These are phyloP conservation scores for Danionella dracula DNA, from an alignment of 2,797 vertebrate genomes.

Conservation along the genomic window DNA sequence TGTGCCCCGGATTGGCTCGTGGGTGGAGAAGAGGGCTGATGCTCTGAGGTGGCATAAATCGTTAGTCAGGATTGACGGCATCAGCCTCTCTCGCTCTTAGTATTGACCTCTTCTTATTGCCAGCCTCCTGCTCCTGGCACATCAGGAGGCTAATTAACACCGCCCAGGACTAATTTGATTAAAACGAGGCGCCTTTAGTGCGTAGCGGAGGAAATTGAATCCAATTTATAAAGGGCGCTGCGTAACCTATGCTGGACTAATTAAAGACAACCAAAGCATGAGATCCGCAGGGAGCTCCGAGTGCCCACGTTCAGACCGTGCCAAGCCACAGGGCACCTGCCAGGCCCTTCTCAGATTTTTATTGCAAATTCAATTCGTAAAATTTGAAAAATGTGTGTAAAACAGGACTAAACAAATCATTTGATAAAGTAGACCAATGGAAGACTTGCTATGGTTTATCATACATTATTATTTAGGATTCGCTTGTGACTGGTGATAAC, in stretches of 20 bases:
- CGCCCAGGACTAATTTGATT: conserved; percentile 42
- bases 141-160: conserved; percentile 46
- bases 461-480: too few species aligned
- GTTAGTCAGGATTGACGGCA: conserved; percentile 10
- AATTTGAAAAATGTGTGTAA: neutral
- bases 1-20: conserved; percentile 9
- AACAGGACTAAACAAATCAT: neutral
- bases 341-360: neutral
- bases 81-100: neutral
- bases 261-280: conserved; percentile 3
- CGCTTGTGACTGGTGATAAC: too few species aligned
- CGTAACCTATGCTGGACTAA: conserved; percentile 12
- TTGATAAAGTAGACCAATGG: too few species aligned
- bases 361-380: neutral
- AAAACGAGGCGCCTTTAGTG: conserved; percentile 31
- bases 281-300: conserved; percentile 3
- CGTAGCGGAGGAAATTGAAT: conserved; percentile 32
- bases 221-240: conserved; percentile 24
- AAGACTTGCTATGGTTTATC: too few species aligned
- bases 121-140: conserved; percentile 15
- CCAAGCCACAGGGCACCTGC: neutral
- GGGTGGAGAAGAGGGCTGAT: conserved; percentile 12
- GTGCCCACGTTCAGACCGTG: neutral
- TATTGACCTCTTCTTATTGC: conserved; percentile 26
- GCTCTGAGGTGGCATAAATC: neutral